These are phyloP conservation scores for Eriosoma lanigerum DNA, from an alignment of 1,140 invertebrate species.

Conservation along the genomic window DNA sequence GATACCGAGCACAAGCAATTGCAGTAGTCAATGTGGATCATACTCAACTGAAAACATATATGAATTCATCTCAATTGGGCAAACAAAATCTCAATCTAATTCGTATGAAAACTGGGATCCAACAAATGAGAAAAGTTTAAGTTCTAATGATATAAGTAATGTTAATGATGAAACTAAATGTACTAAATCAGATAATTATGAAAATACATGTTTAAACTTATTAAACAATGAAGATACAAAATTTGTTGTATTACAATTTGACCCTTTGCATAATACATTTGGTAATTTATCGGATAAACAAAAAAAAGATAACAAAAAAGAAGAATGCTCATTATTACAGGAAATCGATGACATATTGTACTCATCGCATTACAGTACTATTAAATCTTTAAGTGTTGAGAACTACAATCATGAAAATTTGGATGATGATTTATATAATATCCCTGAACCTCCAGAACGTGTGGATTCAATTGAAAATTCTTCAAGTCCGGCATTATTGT, in stretches of 20 bases:
- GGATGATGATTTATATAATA: constrained; percentile 54
- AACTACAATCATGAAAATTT: constrained; percentile 56
- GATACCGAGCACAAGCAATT: constrained; percentile 58
- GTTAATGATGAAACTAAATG: constrained; percentile 33
- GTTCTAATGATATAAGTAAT: constrained; percentile 30
- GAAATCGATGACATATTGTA: constrained; percentile 45
- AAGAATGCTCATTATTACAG: not conserved
- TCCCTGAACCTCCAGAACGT: constrained; percentile 54
- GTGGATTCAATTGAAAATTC: constrained; percentile 54
- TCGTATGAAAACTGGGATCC: constrained; percentile 52
- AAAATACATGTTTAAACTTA: not conserved
- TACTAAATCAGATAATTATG: constrained; percentile 18
- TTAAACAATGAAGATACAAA: not conserved
- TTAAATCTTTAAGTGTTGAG: constrained; percentile 48
- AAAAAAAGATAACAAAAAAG: constrained; percentile 30
- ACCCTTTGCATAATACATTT: constrained; percentile 48
- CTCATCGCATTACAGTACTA: constrained; percentile 54
- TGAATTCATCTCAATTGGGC: constrained; percentile 55
- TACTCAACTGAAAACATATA: constrained; percentile 56
- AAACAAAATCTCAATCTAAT: constrained; percentile 52
- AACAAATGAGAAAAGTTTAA: constrained; percentile 55
- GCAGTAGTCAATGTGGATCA: constrained; percentile 57
- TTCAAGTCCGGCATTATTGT: not conserved
- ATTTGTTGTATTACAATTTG: constrained; percentile 17
- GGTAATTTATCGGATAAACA: constrained; percentile 54